Conservation (phyloP, 2,888 invertebrate genomes). For the Tubiluchus corallicola region DNA sequence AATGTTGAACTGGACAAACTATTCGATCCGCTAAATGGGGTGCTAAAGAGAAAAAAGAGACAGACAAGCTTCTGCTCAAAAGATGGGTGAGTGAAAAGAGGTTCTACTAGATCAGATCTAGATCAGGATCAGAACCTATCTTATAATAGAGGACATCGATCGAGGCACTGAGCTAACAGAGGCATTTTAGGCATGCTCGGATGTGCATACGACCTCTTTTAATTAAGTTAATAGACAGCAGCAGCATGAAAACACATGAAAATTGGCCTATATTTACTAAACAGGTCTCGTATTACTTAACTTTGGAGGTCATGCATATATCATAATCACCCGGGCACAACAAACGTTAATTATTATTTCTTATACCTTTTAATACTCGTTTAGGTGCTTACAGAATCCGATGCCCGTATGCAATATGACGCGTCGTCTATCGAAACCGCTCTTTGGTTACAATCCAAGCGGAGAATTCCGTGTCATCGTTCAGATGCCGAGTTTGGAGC, state of each 20-base stretch:
- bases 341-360: too few relatives aligned
- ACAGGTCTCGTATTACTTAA: too few relatives aligned
- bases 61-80: neutral
- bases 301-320: too few relatives aligned
- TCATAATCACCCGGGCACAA: too few relatives aligned
- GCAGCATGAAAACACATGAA: too few relatives aligned
- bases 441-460: conserved; percentile 3
- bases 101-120: neutral
- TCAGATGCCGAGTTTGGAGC: neutral
- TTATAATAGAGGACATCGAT: too few relatives aligned
- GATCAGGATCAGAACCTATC: neutral
- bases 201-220: too few relatives aligned
- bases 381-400: neutral
- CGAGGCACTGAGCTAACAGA: too few relatives aligned
- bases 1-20: neutral
- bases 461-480: neutral
- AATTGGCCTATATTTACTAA: too few relatives aligned
- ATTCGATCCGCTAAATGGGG: neutral
- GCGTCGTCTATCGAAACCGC: neutral
- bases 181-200: too few relatives aligned
- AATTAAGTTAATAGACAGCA: too few relatives aligned
- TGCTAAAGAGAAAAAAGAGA: neutral
- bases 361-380: neutral
- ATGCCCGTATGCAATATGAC: neutral
- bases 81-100: conserved; percentile 1